These are phyloP conservation scores for Oceanodroma leucorhoa DNA, from an alignment of 2,797 vertebrate genomes.

Conservation along the genomic window DNA sequence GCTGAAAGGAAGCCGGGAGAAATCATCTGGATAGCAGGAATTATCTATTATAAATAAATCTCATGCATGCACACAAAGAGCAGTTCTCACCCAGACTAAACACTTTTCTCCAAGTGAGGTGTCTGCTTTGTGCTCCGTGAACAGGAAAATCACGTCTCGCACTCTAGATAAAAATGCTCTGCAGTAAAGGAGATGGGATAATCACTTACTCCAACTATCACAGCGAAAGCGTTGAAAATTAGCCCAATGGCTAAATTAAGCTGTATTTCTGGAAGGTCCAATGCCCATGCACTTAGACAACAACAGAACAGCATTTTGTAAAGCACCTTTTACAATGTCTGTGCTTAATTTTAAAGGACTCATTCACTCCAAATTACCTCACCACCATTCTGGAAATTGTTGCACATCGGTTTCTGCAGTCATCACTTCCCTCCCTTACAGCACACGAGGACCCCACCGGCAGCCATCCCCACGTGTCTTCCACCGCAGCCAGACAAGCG, in stretches of 20 bases:
- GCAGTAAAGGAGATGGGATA: neutral
- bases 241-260: neutral
- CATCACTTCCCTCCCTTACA: neutral
- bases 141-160: slow-evolving; percentile 22
- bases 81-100: slow-evolving; percentile 55
- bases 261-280: neutral
- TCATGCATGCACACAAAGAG: neutral
- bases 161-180: slow-evolving; percentile 11
- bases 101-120: slow-evolving; percentile 48
- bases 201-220: neutral
- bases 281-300: neutral
- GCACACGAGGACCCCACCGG: fast-evolving
- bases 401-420: neutral
- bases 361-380: neutral
- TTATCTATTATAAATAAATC: slow-evolving; percentile 40
- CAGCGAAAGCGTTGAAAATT: slow-evolving; percentile 22
- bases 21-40: slow-evolving; percentile 54
- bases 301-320: neutral
- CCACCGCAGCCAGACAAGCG: no score
- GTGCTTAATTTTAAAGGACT: slow-evolving; percentile 16
- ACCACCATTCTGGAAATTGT: neutral
- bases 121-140: slow-evolving; percentile 35
- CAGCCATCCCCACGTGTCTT: fast-evolving
- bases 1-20: slow-evolving; percentile 27
- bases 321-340: neutral